Percentiles rank a stretch among this genome's conserved stretches.
phyloP scores from a whole-genome alignment of 2,888 invertebrate species.

The Temnothorax rugatulus region DNA sequence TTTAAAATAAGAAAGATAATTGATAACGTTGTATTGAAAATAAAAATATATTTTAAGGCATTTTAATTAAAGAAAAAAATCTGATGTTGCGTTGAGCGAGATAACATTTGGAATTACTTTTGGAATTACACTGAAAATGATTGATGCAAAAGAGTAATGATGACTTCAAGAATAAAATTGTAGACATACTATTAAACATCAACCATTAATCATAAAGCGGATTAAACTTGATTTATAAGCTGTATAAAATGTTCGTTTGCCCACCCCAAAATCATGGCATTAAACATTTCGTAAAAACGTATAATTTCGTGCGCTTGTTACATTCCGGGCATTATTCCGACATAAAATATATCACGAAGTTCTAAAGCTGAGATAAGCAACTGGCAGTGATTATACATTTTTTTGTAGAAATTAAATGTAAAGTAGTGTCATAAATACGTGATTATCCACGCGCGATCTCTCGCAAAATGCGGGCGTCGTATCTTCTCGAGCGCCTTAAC shows the following conservation, averaged over 20 bases:
- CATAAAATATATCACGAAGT: background rate
- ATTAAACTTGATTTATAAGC: background rate
- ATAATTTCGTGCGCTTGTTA: background rate
- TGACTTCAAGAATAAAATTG: constrained; percentile 7
- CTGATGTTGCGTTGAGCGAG: background rate
- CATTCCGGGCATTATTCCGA: background rate
- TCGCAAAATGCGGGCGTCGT: background rate
- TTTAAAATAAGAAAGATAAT: background rate
- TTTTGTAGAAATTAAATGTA: background rate
- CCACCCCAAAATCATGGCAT: background rate
- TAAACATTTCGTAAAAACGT: background rate
- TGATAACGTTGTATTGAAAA: background rate
- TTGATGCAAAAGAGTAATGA: background rate
- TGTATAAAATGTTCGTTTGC: background rate
- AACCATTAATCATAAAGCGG: background rate
- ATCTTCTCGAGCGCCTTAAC: background rate
- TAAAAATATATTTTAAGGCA: background rate
- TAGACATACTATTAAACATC: background rate
- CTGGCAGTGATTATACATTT: background rate
- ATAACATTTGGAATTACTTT: background rate
- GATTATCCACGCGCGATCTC: background rate
- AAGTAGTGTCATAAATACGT: background rate
- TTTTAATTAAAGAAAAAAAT: background rate
- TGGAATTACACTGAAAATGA: background rate
- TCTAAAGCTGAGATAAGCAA: background rate